Evolutionary conservation across 2,888 invertebrate species (phyloP).

Genomic region (Apeira syringaria): DNA sequence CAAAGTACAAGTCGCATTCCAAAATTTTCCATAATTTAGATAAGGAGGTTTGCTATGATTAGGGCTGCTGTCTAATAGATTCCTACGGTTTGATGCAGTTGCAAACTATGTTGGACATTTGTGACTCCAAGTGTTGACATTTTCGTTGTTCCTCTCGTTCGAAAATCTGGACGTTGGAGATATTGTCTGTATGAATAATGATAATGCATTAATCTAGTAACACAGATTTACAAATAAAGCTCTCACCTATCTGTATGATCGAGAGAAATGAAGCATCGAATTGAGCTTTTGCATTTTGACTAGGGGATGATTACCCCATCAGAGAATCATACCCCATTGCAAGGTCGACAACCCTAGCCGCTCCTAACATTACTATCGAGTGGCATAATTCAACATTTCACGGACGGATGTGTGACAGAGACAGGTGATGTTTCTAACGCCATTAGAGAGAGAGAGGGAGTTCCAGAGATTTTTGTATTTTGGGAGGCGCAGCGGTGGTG

Average conservation of each 20-base stretch:
- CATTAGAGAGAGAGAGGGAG: conserved; percentile 49
- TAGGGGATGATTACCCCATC: conserved; percentile 32
- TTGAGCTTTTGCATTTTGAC: conserved; percentile 10
- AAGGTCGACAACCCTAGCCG: conserved; percentile 47
- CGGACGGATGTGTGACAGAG: conserved; percentile 53
- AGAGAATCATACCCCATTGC: conserved; percentile 30
- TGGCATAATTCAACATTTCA: conserved; percentile 55
- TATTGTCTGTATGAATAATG: too few species aligned
- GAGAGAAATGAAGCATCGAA: conserved; percentile 3
- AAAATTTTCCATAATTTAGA: conserved; percentile 82
- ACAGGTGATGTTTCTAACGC: conserved; percentile 33
- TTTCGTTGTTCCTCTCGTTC: too few species aligned
- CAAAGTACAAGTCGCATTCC: conserved; percentile 67
- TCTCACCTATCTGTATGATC: not conserved
- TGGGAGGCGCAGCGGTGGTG: conserved; percentile 61
- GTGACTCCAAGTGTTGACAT: not conserved
- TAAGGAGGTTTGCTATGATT: conserved; percentile 81
- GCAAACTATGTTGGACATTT: not conserved
- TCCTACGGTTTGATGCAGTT: conserved; percentile 1
- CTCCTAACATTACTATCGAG: conserved; percentile 56
- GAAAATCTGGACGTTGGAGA: too few species aligned
- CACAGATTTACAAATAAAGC: not conserved
- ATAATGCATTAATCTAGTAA: not conserved
- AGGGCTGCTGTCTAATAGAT: conserved; percentile 55
- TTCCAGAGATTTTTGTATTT: conserved; percentile 70